Evolutionary conservation across 2,797 vertebrate species (phyloP), one percentile per base, ranked within the genome.

Genomic region (Monodelphis domestica): DNA sequence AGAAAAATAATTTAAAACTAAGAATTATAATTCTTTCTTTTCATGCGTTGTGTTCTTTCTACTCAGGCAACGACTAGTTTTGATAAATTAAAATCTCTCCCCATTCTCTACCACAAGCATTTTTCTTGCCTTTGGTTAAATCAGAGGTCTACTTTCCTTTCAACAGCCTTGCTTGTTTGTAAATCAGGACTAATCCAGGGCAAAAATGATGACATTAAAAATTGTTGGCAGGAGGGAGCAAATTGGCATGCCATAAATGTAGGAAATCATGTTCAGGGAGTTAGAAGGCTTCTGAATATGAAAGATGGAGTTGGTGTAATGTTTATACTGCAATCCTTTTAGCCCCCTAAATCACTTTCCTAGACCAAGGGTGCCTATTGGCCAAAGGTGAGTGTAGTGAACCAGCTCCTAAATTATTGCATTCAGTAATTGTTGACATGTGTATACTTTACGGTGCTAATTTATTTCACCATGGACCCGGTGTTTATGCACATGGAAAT

Each of bases 401-500:
- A 97, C 95, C 96, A 95, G 95, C 95, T 94, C 96, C 97, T 98
- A 98, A 98, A 98, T 98, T 98, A 98, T 94, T 94, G 94, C 95
- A 96, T 97, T 98, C 97, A 97, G 98, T 98, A 98, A 98, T 97
- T 97, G 97, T 97, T 98, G 98, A 98, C 98, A 98, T 97, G 96
- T 98, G 98, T 98, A 97, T 98, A 98, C 97, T 98, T 98, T 98
- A 97, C 97, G 94, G 95, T 88, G 95, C 96, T 98, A 98, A 98
- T 98, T 98, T 98, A 98, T 98, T 98, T 98, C 97, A 98, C 96
- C 97, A 94, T 98, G 97, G 97, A 98, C 97, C 97, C 98, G 97
- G 97, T 98, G 98, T 98, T 98, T 98, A 98, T 93, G 94, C 95
- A 97, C 95, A 95, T 92, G 87, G 94, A 96, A 95, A 95, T 93